phyloP scores from a whole-genome alignment of 2,797 vertebrate species.

The Leptoclinus maculatus region DNA sequence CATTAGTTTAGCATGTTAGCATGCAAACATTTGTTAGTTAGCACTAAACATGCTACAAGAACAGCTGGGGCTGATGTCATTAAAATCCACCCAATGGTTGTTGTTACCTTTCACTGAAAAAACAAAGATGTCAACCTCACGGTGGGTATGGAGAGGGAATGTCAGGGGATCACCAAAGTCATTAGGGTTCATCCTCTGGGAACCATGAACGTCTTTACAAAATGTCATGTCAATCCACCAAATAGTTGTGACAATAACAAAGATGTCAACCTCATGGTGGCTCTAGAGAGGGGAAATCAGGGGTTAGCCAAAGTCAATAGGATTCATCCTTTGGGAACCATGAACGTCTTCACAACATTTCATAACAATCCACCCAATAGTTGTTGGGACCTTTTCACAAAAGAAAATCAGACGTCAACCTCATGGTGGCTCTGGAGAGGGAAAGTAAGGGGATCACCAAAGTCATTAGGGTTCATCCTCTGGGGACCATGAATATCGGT shows the following conservation, averaged over 20 bases:
- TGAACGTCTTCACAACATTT: too few species aligned
- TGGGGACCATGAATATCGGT: not conserved
- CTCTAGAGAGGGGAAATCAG: too few species aligned
- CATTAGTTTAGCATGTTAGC: constrained; percentile 2
- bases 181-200: not conserved
- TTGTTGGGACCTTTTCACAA: too few species aligned
- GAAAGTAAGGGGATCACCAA: not conserved
- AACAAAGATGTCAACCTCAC: not conserved
- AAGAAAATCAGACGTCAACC: not conserved
- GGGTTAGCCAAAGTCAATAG: too few species aligned
- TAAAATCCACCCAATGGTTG: not conserved
- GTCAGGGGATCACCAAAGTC: not conserved
- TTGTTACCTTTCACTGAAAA: not conserved
- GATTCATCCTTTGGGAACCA: too few species aligned
- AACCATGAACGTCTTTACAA: too few species aligned
- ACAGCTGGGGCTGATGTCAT: not conserved
- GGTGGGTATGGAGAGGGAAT: not conserved
- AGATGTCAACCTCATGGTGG: too few species aligned
- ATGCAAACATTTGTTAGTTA: not conserved
- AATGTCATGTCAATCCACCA: too few species aligned
- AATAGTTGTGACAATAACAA: too few species aligned
- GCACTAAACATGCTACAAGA: not conserved
- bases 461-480: not conserved
- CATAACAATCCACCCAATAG: not conserved
- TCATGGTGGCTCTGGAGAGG: not conserved